Evolutionary conservation across 1,140 invertebrate species (phyloP).

Genomic region (Scaptomyza montana): DNA sequence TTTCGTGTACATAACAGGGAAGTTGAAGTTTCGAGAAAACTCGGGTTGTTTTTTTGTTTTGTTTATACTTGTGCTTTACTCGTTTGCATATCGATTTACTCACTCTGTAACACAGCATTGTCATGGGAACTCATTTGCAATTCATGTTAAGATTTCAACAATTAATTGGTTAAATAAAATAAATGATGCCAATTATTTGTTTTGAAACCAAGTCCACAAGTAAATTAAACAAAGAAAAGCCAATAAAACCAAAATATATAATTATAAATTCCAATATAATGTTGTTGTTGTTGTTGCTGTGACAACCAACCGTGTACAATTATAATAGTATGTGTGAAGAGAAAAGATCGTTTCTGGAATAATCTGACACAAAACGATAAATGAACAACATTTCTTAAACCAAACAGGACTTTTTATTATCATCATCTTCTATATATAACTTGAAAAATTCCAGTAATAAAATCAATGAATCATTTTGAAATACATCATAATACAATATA

Average conservation of each 20-base stretch:
- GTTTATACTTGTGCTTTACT: background rate
- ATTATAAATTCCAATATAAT: background rate
- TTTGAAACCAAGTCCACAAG: background rate
- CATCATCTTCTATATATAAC: conserved; percentile 10
- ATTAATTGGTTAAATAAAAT: conserved; percentile 38
- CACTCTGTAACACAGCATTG: conserved; percentile 45
- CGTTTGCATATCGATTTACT: conserved; percentile 24
- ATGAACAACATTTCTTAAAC: conserved; percentile 29
- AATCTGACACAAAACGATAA: background rate
- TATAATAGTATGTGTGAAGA: no score
- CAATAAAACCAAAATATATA: conserved; percentile 4
- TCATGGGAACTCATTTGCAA: conserved; percentile 11
- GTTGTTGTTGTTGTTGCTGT: no score
- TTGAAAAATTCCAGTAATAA: conserved; percentile 15
- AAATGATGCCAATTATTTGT: conserved; percentile 25
- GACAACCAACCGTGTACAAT: background rate
- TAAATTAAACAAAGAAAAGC: conserved; percentile 4
- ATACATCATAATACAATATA: conserved; percentile 39
- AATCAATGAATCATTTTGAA: conserved; percentile 10
- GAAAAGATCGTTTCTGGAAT: background rate
- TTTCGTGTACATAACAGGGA: background rate
- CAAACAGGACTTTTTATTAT: conserved; percentile 42
- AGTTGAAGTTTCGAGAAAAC: no score
- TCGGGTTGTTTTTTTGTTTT: background rate
- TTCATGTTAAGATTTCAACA: conserved; percentile 40